Evolutionary conservation across 2,797 vertebrate genomes (phyloP).

Genomic region (Sylvia borin): DNA sequence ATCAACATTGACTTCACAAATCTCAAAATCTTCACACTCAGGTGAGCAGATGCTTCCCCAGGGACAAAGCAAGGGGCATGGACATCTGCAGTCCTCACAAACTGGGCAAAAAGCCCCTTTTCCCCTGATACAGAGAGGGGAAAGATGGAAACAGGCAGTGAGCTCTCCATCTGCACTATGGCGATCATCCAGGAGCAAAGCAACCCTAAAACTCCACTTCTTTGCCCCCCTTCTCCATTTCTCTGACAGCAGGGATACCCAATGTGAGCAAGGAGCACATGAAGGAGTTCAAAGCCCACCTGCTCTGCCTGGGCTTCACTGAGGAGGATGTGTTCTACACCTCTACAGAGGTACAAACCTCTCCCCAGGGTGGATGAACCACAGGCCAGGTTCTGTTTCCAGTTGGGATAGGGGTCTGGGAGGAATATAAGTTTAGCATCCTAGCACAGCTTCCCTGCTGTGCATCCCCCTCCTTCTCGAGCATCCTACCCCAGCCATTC

Average conservation of each 20-base stretch:
- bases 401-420: accelerated
- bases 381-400: background rate
- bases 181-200: background rate
- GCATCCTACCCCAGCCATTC: accelerated
- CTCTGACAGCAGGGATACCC: background rate
- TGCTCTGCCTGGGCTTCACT: slow-evolving; percentile 7
- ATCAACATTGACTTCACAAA: accelerated
- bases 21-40: background rate
- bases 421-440: accelerated
- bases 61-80: accelerated
- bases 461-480: background rate
- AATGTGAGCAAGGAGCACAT: slow-evolving; percentile 18
- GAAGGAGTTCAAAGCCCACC: slow-evolving; percentile 15
- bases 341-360: background rate
- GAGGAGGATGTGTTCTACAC: background rate
- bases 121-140: accelerated
- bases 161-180: background rate
- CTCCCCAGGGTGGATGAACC: accelerated
- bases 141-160: background rate
- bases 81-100: background rate
- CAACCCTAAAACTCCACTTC: background rate
- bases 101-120: background rate
- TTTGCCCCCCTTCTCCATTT: accelerated
- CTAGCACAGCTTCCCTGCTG: background rate
- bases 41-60: background rate